A percentile compares a stretch with the other conserved stretches of the same genome.
Evolutionary conservation across 2,888 invertebrate genomes (phyloP).

Genomic region (Tetropium fuscum): DNA sequence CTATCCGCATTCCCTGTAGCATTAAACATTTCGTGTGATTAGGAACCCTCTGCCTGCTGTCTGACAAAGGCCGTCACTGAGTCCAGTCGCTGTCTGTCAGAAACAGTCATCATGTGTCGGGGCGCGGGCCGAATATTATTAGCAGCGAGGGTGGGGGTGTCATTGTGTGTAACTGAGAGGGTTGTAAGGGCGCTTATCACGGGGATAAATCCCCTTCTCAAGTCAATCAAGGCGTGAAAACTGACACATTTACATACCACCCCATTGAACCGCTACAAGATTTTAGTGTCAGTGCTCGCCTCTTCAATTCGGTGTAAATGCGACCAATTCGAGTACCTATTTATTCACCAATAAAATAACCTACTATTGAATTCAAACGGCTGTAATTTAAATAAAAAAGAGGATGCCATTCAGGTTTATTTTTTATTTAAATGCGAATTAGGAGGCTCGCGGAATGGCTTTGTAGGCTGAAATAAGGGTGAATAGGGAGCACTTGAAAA

Average conservation of each 20-base stretch:
- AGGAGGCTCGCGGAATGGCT: too few relatives aligned
- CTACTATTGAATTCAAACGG: slow-evolving; percentile 9
- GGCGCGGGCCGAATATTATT: slow-evolving; percentile 51
- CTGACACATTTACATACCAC: slow-evolving; percentile 66
- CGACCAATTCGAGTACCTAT: slow-evolving; percentile 40
- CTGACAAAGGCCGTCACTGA: slow-evolving; percentile 54
- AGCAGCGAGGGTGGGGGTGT: slow-evolving; percentile 48
- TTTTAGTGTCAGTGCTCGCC: slow-evolving; percentile 48
- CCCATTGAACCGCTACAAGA: slow-evolving; percentile 59
- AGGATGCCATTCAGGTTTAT: slow-evolving; percentile 1
- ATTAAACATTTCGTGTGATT: slow-evolving; percentile 32
- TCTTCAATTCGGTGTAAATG: slow-evolving; percentile 36
- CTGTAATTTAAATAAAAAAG: slow-evolving; percentile 17
- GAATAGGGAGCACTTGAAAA: too few relatives aligned
- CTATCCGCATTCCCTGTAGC: not conserved
- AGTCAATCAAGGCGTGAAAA: slow-evolving; percentile 66
- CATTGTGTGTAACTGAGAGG: slow-evolving; percentile 54
- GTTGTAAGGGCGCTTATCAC: slow-evolving; percentile 40
- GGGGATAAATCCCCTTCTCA: slow-evolving; percentile 48
- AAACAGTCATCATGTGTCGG: slow-evolving; percentile 55
- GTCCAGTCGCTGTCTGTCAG: slow-evolving; percentile 57
- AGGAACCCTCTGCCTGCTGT: slow-evolving; percentile 38
- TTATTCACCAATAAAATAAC: slow-evolving; percentile 35
- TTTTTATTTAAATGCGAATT: slow-evolving; percentile 14
- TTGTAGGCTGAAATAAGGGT: too few relatives aligned